Evolutionary conservation across 2,888 invertebrate genomes (phyloP), one percentile per base, ranked within the genome.

Genomic region (Drosophila subquinaria): DNA sequence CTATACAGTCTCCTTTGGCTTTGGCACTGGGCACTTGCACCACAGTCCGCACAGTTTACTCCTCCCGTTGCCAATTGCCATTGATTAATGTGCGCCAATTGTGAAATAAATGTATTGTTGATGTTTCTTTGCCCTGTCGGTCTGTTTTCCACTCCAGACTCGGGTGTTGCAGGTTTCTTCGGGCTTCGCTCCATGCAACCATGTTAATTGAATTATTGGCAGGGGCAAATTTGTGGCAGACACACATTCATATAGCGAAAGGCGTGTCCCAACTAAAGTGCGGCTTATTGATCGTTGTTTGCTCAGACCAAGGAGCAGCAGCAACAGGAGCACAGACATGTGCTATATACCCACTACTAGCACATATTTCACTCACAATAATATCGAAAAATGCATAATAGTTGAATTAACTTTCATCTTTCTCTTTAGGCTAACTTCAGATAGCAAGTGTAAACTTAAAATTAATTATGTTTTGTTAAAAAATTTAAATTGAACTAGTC

Each of bases 71-170:
- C 59, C 64, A 64, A 52, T 68, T 79, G 79, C 72, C 69, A 76
- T 76, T 89, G 88, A 76, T 82, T 82, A 87, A 90, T 90, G 90
- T 82, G 80, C 86, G 82, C 84, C 86, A 88, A 89, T 90, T 89
- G 88, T 81, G 84, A 88, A 88, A 90, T 88, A 88, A 90, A 90
- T 90, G 90, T 79, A 75, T 81, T 84, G 82, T 87, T 89, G 87
- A 78, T 83, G 75, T 83, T 68, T 61, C 42, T 45, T 60, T 42
- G 63, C 66, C 76, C 67, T 30, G 40, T 42, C 45, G 23, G 36
- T 27, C 15, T 15, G 40, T 50, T 38, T 52, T 48, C 10, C 35
- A 20, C 55, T 42, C 2, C 35, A 38, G 15, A 36, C 61, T 64
- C 43, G 78, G 68, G 76, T 81, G 79, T 76, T 81, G 81, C 81